Conservation (phyloP, 2,113 vertebrate species). For the Scophthalmus maximus region DNA sequence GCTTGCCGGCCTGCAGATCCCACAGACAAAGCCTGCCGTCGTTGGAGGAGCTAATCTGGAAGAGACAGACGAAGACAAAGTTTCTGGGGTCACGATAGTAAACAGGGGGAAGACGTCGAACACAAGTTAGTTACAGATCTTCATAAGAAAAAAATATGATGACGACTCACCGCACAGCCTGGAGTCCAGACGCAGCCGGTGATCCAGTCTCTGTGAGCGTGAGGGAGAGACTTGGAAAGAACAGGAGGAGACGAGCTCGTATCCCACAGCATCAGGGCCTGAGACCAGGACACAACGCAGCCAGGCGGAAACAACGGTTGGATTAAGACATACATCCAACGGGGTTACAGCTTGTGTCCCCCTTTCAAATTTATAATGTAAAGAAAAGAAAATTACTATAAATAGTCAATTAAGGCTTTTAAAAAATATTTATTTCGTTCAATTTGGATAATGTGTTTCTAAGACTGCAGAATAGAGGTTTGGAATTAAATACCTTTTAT, state of each 20-base stretch:
- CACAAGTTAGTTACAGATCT: background rate
- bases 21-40: conserved; percentile 86
- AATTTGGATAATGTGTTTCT: too few species aligned
- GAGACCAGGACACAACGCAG: conserved; percentile 4
- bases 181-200: conserved; percentile 86
- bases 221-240: conserved; percentile 75
- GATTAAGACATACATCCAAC: too few species aligned
- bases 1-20: conserved; percentile 76
- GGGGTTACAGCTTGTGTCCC: too few species aligned
- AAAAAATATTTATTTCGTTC: too few species aligned
- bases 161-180: conserved; percentile 57
- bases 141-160: background rate
- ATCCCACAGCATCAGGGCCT: conserved; percentile 88
- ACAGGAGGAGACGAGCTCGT: conserved; percentile 68
- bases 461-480: too few species aligned
- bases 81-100: background rate
- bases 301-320: too few species aligned
- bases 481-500: too few species aligned
- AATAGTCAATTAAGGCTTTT: too few species aligned
- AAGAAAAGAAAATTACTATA: too few species aligned
- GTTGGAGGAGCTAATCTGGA: conserved; percentile 85
- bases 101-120: background rate
- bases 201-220: conserved; percentile 91
- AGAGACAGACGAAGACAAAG: background rate
- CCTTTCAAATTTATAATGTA: too few species aligned